phyloP scores from a whole-genome alignment of 2,113 vertebrate species.

The Hiodon tergisus region DNA sequence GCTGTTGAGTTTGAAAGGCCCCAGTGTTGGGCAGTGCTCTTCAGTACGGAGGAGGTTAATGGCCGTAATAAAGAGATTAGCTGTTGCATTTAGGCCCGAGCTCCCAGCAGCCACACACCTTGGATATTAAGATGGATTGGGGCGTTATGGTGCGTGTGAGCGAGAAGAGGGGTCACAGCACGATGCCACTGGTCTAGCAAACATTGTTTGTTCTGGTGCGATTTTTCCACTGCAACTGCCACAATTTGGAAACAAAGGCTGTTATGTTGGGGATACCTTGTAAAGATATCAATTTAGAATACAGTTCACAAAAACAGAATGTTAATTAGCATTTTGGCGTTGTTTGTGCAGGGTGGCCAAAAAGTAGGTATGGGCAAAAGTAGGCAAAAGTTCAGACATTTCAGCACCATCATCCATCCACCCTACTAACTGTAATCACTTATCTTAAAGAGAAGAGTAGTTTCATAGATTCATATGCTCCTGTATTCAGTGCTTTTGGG shows the following conservation, averaged over 20 bases:
- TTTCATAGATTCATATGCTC: too few relatives aligned
- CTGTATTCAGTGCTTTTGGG: too few relatives aligned
- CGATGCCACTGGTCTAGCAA: not conserved
- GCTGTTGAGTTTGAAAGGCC: slow-evolving; percentile 35
- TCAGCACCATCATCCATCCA: not conserved
- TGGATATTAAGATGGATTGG: slow-evolving; percentile 29
- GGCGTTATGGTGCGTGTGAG: slow-evolving; percentile 15
- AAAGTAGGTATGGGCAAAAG: too few relatives aligned
- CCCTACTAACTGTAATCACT: not conserved
- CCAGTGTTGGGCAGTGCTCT: slow-evolving; percentile 48
- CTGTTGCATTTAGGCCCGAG: slow-evolving; percentile 35
- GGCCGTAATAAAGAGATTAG: slow-evolving; percentile 50
- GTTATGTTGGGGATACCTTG: too few relatives aligned
- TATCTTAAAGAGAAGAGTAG: too few relatives aligned
- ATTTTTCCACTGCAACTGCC: not conserved
- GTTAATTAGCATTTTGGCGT: too few relatives aligned
- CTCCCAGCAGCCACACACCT: slow-evolving; percentile 37
- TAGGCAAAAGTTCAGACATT: too few relatives aligned
- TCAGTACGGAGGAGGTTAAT: slow-evolving; percentile 53
- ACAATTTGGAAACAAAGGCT: not conserved
- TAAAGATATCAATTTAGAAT: too few relatives aligned
- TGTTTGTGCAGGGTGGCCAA: too few relatives aligned
- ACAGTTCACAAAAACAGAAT: too few relatives aligned
- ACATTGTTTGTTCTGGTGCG: not conserved
- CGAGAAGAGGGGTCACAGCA: not conserved